These are phyloP conservation scores for Xiphophorus couchianus DNA, from an alignment of 2,113 vertebrate species.

Conservation along the genomic window DNA sequence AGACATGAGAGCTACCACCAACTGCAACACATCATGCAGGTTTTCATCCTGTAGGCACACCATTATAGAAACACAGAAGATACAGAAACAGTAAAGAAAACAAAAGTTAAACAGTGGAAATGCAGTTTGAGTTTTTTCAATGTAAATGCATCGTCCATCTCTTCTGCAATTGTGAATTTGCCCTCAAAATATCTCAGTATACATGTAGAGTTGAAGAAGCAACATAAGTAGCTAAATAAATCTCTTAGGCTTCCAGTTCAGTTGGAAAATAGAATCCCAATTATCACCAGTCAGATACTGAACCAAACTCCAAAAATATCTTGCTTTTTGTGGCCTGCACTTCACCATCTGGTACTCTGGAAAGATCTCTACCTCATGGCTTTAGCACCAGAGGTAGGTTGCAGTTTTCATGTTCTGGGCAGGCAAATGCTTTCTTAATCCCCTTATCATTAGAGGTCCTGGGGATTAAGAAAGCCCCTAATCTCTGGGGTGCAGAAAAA, in stretches of 20 bases:
- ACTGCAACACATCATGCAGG: slow-evolving; percentile 95
- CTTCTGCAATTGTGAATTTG: neutral
- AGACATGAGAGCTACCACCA: slow-evolving; percentile 97
- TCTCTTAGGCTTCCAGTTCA: neutral
- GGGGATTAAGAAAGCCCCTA: neutral
- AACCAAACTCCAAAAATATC: neutral
- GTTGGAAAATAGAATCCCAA: neutral
- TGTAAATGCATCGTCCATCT: slow-evolving; percentile 1
- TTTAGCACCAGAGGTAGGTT: neutral
- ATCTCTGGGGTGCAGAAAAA: neutral
- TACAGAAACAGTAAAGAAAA: neutral
- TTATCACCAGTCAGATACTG: neutral
- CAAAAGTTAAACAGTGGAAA: neutral
- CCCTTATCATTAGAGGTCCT: slow-evolving; percentile 1
- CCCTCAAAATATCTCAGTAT: neutral
- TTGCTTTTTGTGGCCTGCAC: neutral
- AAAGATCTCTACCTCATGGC: neutral
- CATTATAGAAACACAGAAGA: neutral
- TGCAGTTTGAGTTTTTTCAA: neutral
- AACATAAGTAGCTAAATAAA: neutral
- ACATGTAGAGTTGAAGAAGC: neutral
- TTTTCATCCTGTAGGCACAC: slow-evolving; percentile 89
- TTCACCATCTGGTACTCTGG: neutral
- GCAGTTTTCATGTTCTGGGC: neutral
- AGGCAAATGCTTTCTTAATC: neutral